phyloP scores from a whole-genome alignment of 2,797 vertebrate genomes.

The Gymnothorax javanicus region DNA sequence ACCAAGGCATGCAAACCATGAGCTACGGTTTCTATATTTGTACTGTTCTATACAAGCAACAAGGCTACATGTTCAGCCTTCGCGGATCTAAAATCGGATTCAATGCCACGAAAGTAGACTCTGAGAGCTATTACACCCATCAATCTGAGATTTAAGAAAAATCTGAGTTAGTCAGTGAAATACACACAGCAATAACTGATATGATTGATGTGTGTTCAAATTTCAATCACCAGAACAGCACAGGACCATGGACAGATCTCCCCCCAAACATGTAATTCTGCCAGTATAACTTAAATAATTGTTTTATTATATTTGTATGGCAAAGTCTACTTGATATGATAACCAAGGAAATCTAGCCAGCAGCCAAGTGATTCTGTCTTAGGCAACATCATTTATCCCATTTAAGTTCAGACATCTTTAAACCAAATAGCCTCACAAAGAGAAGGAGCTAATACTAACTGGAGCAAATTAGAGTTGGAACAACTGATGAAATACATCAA shows the following conservation, averaged over 20 bases:
- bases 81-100: not conserved
- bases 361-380: not conserved
- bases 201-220: slow-evolving; percentile 25
- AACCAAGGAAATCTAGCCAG: not conserved
- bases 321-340: not conserved
- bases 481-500: not conserved
- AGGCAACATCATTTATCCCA: not conserved
- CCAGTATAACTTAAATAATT: not conserved
- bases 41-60: not conserved
- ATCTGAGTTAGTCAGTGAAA: not conserved
- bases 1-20: slow-evolving; percentile 8
- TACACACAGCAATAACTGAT: not conserved
- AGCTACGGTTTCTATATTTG: not conserved
- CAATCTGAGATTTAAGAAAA: not conserved
- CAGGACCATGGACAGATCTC: slow-evolving; percentile 40
- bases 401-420: not conserved
- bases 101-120: not conserved
- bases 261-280: not conserved
- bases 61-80: not conserved
- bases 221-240: slow-evolving; percentile 10
- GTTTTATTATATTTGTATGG: not conserved
- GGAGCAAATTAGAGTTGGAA: not conserved
- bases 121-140: not conserved
- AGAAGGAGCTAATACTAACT: not conserved
- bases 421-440: not conserved